Base-by-base conservation (phyloP, 2,888 invertebrate species). In the Neria commutata region DNA sequence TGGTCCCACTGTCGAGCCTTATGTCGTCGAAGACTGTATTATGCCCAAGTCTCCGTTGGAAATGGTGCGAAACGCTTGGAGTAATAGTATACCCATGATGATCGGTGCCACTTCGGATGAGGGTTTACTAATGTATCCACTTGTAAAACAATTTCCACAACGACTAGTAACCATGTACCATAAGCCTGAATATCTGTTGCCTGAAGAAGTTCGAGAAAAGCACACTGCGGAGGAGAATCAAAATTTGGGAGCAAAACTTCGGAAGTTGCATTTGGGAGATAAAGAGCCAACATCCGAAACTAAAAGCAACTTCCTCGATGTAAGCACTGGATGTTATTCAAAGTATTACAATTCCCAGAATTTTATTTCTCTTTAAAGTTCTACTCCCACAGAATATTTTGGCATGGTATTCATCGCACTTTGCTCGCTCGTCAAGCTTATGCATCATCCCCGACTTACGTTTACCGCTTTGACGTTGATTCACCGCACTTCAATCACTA, bases 251-350 rank as follows among this genome's bases (percentile, higher is more conserved):
- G 52, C 62, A 1, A 72, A 74, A 26, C 70, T 86, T 23, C 75
- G 82, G 23, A 64, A 78, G 16, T 77, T 78, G 42, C 84, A 85
- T 67, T 85, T 81, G 65, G 82, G 80, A 0, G 71, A 78, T 17
- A 70, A 75, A 16, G 72, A 76, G 37, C 72, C 79, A 1, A 72
- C 70, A 25, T 60, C 60, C 52, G 66, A 76, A 16, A 77, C 76
- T 58, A 62, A 81, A 0, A 66, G 77, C 3, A 72, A 79, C 42
- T 73, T 78, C 51, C 50, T 78, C 14, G 73, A 81, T 61, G 79
- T 80, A 64, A 71, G 75, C 67, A 52, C n/a, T n/a, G n/a, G 3
- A 6, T 2, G n/a, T 46, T 46, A 23, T 24, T 2, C 11, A 21
- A 46, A 16, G n/a, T 14, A n/a, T n/a, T n/a, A n/a, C n/a, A n/a